Conservation (phyloP, 2,888 invertebrate species). For the Kuschelorhynchus macadamiae region DNA sequence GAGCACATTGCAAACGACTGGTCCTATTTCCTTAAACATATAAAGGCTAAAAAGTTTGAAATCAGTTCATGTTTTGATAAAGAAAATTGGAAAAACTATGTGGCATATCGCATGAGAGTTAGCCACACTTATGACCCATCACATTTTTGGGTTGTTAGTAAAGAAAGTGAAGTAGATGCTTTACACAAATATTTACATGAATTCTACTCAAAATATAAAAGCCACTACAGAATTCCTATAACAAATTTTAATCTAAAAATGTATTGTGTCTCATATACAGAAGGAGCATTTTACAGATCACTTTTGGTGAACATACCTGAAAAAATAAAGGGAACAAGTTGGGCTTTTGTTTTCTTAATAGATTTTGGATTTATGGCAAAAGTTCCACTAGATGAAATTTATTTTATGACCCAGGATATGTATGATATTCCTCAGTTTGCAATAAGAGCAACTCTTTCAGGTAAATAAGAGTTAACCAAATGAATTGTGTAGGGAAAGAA, state of each 20-base stretch:
- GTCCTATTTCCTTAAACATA: constrained; percentile 24
- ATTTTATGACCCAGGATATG: constrained; percentile 40
- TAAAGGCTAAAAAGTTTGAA: constrained; percentile 3
- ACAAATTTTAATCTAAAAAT: constrained; percentile 21
- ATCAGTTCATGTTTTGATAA: constrained; percentile 32
- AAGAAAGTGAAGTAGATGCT: constrained; percentile 28
- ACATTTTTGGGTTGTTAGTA: constrained; percentile 42
- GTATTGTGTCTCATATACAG: constrained; percentile 34
- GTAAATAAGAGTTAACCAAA: too few relatives aligned
- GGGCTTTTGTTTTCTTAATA: constrained; percentile 27
- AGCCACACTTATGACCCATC: constrained; percentile 39
- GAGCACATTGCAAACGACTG: constrained; percentile 14
- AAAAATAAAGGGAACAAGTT: neutral
- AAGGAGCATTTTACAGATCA: constrained; percentile 24
- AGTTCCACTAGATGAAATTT: constrained; percentile 29
- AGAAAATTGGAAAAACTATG: constrained; percentile 25
- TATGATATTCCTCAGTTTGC: constrained; percentile 42
- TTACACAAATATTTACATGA: constrained; percentile 31
- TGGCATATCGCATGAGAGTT: constrained; percentile 18
- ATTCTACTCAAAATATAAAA: constrained; percentile 32
- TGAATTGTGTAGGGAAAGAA: too few relatives aligned
- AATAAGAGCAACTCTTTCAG: constrained; percentile 33
- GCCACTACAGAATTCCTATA: constrained; percentile 24
- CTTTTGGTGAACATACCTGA: constrained; percentile 22
- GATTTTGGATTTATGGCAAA: constrained; percentile 44